phyloP scores from a whole-genome alignment of 2,888 invertebrate species.

The Tanaodytes sp. region DNA sequence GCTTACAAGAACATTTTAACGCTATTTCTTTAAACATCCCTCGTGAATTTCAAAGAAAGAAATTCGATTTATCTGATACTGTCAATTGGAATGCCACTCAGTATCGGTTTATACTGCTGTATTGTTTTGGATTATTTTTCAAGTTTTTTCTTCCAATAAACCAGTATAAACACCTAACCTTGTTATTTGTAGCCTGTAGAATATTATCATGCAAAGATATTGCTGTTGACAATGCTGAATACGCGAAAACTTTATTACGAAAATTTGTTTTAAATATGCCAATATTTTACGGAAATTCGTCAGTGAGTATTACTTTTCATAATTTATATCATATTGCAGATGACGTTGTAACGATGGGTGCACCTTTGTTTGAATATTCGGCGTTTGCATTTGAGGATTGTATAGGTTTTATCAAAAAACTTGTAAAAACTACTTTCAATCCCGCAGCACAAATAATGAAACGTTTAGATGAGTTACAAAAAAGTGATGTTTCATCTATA shows the following conservation, averaged over 20 bases:
- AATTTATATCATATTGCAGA: constrained; percentile 20
- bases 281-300: constrained; percentile 15
- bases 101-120: constrained; percentile 3
- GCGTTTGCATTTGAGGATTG: constrained; percentile 19
- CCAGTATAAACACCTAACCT: constrained; percentile 1
- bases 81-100: constrained; percentile 11
- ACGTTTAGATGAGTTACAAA: constrained; percentile 3
- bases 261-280: constrained; percentile 22
- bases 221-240: constrained; percentile 12
- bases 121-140: constrained; percentile 8
- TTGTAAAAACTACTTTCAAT: constrained; percentile 8
- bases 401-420: constrained; percentile 17
- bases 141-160: neutral
- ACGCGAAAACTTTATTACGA: constrained; percentile 9
- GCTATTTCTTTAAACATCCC: neutral
- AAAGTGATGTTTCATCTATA: neutral
- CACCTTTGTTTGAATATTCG: constrained; percentile 14
- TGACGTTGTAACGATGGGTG: constrained; percentile 18
- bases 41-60: constrained; percentile 1
- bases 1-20: neutral
- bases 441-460: constrained; percentile 16
- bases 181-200: constrained; percentile 17
- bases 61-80: constrained; percentile 3
- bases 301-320: constrained; percentile 10
- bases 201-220: constrained; percentile 17